Base-by-base conservation (phyloP, 2,797 vertebrate species). In the Darevskia nairensis region DNA sequence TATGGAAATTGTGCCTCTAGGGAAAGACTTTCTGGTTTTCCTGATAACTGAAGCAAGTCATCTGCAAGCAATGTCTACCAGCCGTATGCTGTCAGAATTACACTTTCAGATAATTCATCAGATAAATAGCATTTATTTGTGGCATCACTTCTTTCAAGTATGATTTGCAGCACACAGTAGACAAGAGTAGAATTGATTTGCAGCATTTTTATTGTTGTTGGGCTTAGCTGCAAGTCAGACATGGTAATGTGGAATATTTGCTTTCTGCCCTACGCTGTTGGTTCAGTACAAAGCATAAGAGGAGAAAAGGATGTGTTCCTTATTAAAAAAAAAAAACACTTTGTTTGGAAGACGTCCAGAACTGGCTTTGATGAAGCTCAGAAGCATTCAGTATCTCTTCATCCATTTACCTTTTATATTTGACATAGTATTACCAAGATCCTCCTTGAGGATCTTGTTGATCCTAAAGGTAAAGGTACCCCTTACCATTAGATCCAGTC, bases 51-150 rank as follows among this genome's bases (percentile, higher is more conserved):
- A 76, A n/a, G 3, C 35, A 39, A 41, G 72, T 66, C 72, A n/a
- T 76, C 55, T 77, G 72, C 41, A 76, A 44, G 55, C 27, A 66
- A n/a, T 44, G 27, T 23, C 84, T 85, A 64, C 35, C 13, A 76
- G 71, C 15, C 55, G 41, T 85, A 1, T 64, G 0, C 6, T 15
- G 10, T 39, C 29, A 9, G 3, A 69, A 7, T 66, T 39, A 8
- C 44, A 75, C 39, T 32, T 81, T 44, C 17, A 84, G 50, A 66
- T 0, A 4, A 15, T 0, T 0, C 0, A 0, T 3, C 79, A 85
- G 10, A 66, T 86, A 6, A 4, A 55, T 41, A 80, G 35, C 46
- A 41, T 41, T 88, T 50, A 39, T 7, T 39, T 80, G 7, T 83
- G 23, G 2, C 0, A 32, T 6, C 76, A 68, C 9, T 39, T 44